These are phyloP conservation scores for Aratinga solstitialis DNA, from an alignment of 2,797 vertebrate genomes.

Conservation along the genomic window DNA sequence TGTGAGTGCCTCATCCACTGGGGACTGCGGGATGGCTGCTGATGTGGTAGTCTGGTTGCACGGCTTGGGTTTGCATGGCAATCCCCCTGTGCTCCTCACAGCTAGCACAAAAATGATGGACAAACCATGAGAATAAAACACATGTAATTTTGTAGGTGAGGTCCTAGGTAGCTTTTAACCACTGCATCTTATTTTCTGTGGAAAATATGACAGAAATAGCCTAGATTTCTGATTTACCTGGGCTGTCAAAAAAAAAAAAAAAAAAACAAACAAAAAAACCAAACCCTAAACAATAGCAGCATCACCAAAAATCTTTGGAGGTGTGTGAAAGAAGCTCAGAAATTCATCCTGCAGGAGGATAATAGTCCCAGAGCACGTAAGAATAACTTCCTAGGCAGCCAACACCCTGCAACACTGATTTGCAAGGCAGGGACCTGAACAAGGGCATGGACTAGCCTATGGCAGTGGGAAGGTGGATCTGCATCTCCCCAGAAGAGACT, in stretches of 20 bases:
- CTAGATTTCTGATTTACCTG: neutral
- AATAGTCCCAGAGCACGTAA: accelerated
- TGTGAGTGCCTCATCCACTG: neutral
- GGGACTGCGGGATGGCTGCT: accelerated
- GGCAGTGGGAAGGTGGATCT: neutral
- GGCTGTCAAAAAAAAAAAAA: neutral
- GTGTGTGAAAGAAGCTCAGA: neutral
- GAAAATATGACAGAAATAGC: neutral
- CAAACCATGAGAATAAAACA: neutral
- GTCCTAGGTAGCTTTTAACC: neutral
- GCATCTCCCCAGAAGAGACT: accelerated
- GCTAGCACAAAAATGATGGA: neutral
- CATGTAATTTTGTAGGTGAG: accelerated
- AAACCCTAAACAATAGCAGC: neutral
- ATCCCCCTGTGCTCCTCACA: neutral
- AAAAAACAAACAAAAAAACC: no score
- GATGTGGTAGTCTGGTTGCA: neutral
- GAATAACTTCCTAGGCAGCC: neutral
- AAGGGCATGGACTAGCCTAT: neutral
- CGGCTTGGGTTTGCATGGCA: neutral
- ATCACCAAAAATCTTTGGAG: neutral
- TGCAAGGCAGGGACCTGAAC: neutral
- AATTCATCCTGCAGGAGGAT: neutral
- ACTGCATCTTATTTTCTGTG: neutral
- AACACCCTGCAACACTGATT: neutral